phyloP scores from a whole-genome alignment of 2,888 invertebrate species.

The Maniola hyperantus region DNA sequence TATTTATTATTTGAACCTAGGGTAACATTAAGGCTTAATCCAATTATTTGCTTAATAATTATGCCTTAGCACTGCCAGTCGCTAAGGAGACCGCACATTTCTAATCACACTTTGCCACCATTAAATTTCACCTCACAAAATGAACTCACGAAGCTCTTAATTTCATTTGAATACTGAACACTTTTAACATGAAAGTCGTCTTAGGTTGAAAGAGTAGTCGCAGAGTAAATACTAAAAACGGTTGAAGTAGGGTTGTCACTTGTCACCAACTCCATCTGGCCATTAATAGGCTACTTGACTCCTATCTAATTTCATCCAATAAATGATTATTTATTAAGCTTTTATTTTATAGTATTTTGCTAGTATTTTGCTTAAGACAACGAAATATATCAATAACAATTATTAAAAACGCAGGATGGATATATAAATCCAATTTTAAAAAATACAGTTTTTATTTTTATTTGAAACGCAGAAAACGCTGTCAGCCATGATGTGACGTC shows the following conservation, averaged over 20 bases:
- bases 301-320: too few species aligned
- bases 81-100: constrained; percentile 23
- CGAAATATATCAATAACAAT: too few species aligned
- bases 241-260: constrained; percentile 10
- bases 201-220: constrained; percentile 32
- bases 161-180: constrained; percentile 27
- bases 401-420: too few species aligned
- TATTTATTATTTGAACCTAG: too few species aligned
- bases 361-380: too few species aligned
- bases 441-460: too few species aligned
- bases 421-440: too few species aligned
- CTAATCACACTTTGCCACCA: constrained; percentile 17
- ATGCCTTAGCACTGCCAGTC: constrained; percentile 4
- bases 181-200: constrained; percentile 28
- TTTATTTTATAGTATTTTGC: too few species aligned
- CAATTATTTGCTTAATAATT: constrained; percentile 19
- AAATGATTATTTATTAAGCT: too few species aligned
- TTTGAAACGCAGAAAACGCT: too few species aligned
- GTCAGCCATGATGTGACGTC: too few species aligned
- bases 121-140: constrained; percentile 24
- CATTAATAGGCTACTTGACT: too few species aligned
- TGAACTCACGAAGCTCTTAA: constrained; percentile 25
- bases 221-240: constrained; percentile 32
- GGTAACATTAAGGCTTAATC: background rate
- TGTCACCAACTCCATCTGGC: background rate